Evolutionary conservation across 2,797 vertebrate genomes (phyloP).

Genomic region (Crenichthys baileyi): DNA sequence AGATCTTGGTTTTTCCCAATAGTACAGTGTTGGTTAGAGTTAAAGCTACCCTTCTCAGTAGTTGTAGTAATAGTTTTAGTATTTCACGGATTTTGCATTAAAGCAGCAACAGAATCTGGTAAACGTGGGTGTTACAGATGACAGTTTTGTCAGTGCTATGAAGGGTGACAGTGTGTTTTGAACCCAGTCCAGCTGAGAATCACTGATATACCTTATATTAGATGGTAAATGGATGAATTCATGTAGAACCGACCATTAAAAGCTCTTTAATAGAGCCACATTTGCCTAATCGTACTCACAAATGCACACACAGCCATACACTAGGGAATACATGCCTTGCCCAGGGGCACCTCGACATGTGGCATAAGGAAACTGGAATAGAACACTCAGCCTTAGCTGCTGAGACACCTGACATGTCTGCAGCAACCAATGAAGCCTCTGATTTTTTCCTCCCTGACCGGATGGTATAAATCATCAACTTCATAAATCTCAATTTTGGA

Average conservation of each 20-base stretch:
- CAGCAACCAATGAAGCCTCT: neutral
- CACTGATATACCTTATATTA: no score
- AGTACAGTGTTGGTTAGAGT: neutral
- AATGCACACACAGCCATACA: no score
- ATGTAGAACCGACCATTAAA: no score
- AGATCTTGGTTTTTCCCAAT: neutral
- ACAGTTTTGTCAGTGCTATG: no score
- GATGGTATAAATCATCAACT: neutral
- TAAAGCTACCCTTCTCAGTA: neutral
- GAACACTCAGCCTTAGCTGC: neutral
- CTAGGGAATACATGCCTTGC: neutral
- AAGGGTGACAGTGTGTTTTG: no score
- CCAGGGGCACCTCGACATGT: neutral
- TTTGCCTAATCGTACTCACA: no score
- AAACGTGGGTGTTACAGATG: neutral
- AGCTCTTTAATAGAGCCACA: no score
- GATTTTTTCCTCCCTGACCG: neutral
- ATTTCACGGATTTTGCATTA: neutral
- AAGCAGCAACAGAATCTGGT: neutral
- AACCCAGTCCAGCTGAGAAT: no score
- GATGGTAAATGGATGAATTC: no score
- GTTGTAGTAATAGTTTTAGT: neutral
- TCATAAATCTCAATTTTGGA: conserved; percentile 4
- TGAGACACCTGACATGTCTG: neutral
- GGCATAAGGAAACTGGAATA: neutral